Evolutionary conservation across 2,797 vertebrate genomes (phyloP).

Genomic region (Naso thynnoides): DNA sequence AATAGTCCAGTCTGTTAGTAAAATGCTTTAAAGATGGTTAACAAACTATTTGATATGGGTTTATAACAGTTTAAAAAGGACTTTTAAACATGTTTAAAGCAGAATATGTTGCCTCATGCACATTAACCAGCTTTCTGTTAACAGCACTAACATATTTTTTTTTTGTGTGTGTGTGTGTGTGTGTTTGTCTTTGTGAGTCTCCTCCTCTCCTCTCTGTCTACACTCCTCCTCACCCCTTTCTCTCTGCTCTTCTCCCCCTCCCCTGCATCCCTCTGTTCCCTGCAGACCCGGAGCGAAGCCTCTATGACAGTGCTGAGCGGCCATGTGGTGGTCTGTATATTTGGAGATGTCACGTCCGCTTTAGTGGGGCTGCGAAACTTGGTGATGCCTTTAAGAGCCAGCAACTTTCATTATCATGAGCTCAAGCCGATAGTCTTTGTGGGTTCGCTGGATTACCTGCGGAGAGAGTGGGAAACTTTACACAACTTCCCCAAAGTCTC

Average conservation of each 20-base stretch:
- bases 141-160: conserved; percentile 15
- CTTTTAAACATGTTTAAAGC: conserved; percentile 6
- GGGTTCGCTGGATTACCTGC: conserved; percentile 97
- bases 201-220: conserved; percentile 20
- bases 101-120: conserved; percentile 1
- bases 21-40: conserved; percentile 39
- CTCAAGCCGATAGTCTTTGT: conserved; percentile 99
- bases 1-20: not conserved
- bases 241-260: conserved; percentile 38
- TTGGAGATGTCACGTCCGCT: conserved; percentile 97
- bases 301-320: conserved; percentile 99
- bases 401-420: conserved; percentile 99
- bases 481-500: conserved; percentile 99
- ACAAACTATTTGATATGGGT: conserved; percentile 59
- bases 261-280: conserved; percentile 48
- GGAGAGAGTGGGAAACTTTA: conserved; percentile 98
- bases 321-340: conserved; percentile 99
- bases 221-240: conserved; percentile 41
- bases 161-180: conserved; percentile 19
- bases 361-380: conserved; percentile 98
- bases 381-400: conserved; percentile 99
- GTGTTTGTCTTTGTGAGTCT: conserved; percentile 27
- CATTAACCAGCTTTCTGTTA: conserved; percentile 26
- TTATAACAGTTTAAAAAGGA: conserved; percentile 56
- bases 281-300: conserved; percentile 97